A percentile compares a stretch with the other conserved stretches of the same genome.
phyloP scores from a whole-genome alignment of 2,797 vertebrate species.

The Buceros bicornis region DNA sequence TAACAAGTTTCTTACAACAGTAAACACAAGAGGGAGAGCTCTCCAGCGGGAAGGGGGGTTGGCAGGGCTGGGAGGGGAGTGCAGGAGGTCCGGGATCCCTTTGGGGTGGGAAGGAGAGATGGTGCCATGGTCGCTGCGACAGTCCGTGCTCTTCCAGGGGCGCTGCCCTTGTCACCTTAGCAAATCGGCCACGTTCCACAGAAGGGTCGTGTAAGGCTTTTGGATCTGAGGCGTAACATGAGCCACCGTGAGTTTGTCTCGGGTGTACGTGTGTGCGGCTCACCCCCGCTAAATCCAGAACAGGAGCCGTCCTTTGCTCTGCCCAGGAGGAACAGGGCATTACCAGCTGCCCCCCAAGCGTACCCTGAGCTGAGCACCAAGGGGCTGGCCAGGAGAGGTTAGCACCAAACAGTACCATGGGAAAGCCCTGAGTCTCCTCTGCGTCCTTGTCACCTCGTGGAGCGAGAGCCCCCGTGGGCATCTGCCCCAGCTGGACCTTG shows the following conservation, averaged over 20 bases:
- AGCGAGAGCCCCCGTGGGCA: neutral
- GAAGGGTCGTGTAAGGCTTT: conserved; percentile 11
- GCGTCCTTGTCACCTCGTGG: rapidly evolving
- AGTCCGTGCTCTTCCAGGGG: neutral
- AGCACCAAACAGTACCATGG: conserved; percentile 51
- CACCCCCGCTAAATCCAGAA: neutral
- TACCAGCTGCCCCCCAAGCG: neutral
- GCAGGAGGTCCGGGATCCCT: neutral
- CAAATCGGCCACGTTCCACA: neutral
- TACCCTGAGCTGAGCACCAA: neutral
- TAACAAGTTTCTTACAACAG: conserved; percentile 59
- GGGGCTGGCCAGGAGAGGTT: neutral
- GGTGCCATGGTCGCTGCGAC: neutral
- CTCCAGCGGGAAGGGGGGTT: neutral
- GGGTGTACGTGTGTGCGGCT: neutral
- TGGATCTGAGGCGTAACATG: neutral
- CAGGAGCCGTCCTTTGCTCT: neutral
- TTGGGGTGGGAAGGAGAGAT: neutral
- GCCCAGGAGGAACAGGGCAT: neutral
- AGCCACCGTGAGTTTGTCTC: neutral
- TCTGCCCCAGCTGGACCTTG: neutral
- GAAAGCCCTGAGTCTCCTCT: neutral
- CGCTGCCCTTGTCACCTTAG: neutral
- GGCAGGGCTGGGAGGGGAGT: neutral
- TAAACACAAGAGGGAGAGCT: conserved; percentile 53